A percentile compares a stretch with the other conserved stretches of the same genome.
phyloP scores from a whole-genome alignment of 35 echinoderm and acorn worm species.

The Nesometra sesokonis region DNA sequence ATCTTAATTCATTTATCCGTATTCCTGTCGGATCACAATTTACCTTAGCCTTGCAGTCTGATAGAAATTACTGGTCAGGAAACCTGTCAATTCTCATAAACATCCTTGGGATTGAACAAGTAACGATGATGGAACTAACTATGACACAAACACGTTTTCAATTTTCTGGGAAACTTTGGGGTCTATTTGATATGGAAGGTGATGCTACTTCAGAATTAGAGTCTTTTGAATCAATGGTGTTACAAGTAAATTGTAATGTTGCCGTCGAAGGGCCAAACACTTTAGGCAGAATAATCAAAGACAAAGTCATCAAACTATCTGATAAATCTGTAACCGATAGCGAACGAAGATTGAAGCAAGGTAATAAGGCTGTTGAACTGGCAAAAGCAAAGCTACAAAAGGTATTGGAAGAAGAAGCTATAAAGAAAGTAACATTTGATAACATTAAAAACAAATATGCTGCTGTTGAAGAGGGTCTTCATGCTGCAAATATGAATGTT shows the following conservation, averaged over 20 bases:
- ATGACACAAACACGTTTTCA: not conserved
- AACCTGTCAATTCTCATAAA: not conserved
- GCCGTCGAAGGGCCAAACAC: not conserved
- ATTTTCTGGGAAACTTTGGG: not conserved
- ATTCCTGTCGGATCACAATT: not conserved
- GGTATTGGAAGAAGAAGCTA: not conserved
- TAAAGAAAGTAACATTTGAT: not conserved
- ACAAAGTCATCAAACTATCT: not conserved
- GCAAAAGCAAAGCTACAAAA: not conserved
- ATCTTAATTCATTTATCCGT: not conserved
- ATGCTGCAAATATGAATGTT: not conserved
- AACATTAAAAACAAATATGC: not conserved
- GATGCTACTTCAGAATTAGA: not conserved
- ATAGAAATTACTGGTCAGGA: not conserved
- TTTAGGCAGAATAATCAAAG: not conserved
- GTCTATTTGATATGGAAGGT: not conserved
- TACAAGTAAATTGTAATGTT: not conserved
- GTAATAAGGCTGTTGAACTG: not conserved
- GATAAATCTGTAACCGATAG: not conserved
- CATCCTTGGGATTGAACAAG: not conserved
- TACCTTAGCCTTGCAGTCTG: not conserved
- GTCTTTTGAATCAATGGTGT: not conserved
- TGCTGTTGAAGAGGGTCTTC: not conserved
- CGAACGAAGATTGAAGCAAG: not conserved
- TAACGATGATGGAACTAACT: not conserved